Percentiles rank a stretch among this genome's conserved stretches.
Conservation (phyloP, 2,113 vertebrate genomes). For the Rhea pennata region DNA sequence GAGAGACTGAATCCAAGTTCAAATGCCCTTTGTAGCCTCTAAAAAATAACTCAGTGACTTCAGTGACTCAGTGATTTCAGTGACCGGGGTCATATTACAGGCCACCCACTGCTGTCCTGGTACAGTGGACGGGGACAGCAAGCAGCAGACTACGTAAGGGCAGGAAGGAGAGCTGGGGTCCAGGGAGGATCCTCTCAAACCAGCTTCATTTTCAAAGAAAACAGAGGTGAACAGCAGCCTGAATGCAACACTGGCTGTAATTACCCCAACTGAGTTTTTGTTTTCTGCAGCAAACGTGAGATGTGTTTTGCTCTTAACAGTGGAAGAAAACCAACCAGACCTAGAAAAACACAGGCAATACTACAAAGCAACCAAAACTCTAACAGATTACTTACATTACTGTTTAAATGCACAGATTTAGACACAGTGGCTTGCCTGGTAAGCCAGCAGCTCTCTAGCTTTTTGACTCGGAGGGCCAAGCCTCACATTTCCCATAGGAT, state of each 20-base stretch:
- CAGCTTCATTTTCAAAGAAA: neutral
- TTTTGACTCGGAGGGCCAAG: neutral
- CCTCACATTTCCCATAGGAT: neutral
- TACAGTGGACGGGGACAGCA: accelerated
- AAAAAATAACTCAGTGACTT: neutral
- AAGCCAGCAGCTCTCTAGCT: neutral
- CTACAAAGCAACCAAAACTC: neutral
- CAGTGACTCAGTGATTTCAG: neutral
- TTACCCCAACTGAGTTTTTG: neutral
- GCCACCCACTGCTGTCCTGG: neutral
- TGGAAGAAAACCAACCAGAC: neutral
- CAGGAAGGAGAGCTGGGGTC: neutral
- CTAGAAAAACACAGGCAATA: neutral
- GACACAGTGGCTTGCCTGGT: neutral
- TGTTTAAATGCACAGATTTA: neutral
- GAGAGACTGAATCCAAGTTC: neutral
- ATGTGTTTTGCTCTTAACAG: neutral
- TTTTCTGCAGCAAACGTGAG: neutral
- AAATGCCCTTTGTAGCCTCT: neutral
- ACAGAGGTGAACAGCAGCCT: neutral
- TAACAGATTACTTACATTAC: neutral
- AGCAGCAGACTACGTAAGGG: accelerated
- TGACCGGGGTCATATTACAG: neutral
- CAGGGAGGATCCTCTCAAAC: neutral
- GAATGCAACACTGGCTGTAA: accelerated